These are phyloP conservation scores for Procapra przewalskii DNA, from an alignment of 2,113 vertebrate species.

Conservation along the genomic window DNA sequence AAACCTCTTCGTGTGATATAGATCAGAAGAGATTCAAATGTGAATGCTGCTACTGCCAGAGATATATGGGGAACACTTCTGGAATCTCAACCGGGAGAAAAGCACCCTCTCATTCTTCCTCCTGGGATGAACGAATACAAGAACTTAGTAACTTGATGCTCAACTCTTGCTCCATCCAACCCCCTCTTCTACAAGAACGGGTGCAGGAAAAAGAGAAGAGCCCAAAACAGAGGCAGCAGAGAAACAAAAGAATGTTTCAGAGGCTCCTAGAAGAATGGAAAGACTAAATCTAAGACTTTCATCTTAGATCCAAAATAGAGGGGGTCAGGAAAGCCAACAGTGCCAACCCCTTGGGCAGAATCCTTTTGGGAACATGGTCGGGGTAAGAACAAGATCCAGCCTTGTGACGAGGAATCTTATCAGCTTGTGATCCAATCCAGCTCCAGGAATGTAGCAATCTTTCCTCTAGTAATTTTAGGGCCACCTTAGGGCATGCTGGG, in stretches of 20 bases:
- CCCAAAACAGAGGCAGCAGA: neutral
- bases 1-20: neutral
- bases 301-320: neutral
- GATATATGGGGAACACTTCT: neutral
- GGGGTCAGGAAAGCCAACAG: neutral
- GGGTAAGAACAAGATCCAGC: neutral
- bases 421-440: neutral
- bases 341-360: neutral
- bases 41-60: neutral
- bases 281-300: neutral
- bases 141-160: conserved; percentile 6
- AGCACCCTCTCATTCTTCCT: neutral
- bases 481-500: neutral
- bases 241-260: neutral
- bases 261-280: neutral
- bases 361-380: neutral
- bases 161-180: neutral
- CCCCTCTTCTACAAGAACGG: neutral
- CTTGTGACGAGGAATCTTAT: neutral
- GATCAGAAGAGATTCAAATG: conserved; percentile 31
- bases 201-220: neutral
- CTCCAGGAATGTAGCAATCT: neutral
- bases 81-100: neutral
- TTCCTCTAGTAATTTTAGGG: neutral
- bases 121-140: neutral